These are phyloP conservation scores for Nasonia longicornis DNA, from an alignment of 1,140 invertebrate species.

Conservation along the genomic window DNA sequence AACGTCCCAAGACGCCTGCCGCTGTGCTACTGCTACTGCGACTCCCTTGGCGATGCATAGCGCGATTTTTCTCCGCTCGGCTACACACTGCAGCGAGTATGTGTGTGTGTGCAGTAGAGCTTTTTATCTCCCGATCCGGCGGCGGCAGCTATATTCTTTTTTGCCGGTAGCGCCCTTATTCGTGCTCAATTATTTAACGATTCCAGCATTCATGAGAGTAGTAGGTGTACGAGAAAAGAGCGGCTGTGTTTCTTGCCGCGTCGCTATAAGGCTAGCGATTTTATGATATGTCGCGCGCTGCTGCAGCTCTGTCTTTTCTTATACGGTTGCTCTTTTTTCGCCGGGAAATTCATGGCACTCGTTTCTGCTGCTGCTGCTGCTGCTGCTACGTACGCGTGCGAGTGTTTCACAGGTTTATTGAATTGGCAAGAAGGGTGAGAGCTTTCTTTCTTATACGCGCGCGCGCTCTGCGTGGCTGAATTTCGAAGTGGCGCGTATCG, in stretches of 20 bases:
- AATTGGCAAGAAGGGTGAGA: background rate
- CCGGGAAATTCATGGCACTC: background rate
- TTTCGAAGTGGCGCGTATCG: no score
- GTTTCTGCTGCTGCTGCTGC: background rate
- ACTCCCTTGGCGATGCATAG: slow-evolving; percentile 18
- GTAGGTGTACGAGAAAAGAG: background rate
- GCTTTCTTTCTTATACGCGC: background rate
- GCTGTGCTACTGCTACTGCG: background rate
- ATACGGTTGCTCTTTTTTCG: background rate
- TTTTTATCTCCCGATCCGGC: background rate
- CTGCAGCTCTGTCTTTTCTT: slow-evolving; percentile 24
- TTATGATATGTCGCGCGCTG: slow-evolving; percentile 26
- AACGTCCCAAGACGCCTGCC: slow-evolving; percentile 10
- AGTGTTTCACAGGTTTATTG: background rate
- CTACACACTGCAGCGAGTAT: background rate
- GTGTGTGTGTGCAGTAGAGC: background rate
- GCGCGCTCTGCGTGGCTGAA: no score
- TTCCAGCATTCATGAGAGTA: slow-evolving; percentile 9
- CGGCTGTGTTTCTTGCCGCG: background rate
- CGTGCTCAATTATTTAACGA: slow-evolving; percentile 29
- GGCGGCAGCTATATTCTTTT: background rate
- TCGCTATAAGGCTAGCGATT: slow-evolving; percentile 1
- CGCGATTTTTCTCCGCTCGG: background rate
- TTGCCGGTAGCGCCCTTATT: background rate
- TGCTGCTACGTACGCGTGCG: no score